Percentiles rank a stretch among this genome's conserved stretches.
These are phyloP conservation scores for Siniperca knerii DNA, from an alignment of 2,113 vertebrate genomes.

Conservation along the genomic window DNA sequence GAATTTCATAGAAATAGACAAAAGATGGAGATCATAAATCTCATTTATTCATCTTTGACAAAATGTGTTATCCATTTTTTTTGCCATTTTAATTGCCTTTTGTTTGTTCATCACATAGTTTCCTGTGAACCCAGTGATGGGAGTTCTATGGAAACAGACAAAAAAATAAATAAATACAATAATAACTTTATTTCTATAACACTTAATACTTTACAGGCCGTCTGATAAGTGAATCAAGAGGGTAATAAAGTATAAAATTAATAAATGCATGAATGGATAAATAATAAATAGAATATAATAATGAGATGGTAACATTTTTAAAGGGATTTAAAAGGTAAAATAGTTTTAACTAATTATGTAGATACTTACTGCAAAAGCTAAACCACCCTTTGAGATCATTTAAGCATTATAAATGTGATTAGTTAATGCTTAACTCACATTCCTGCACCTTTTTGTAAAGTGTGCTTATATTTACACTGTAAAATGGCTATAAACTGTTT, in stretches of 20 bases:
- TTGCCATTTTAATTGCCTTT: not conserved
- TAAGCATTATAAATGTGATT: not conserved
- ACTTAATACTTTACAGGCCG: not conserved
- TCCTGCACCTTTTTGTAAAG: not conserved
- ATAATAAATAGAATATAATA: not conserved
- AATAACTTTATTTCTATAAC: not conserved
- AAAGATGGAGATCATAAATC: not conserved
- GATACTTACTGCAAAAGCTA: too few relatives aligned
- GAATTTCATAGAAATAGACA: too few relatives aligned
- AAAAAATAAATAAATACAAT: not conserved
- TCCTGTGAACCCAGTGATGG: not conserved
- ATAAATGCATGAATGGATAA: too few relatives aligned
- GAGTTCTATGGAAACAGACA: not conserved
- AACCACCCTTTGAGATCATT: too few relatives aligned
- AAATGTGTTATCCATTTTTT: not conserved
- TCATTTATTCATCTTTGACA: not conserved
- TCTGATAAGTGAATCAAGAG: not conserved
- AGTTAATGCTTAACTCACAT: not conserved
- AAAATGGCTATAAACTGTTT: not conserved
- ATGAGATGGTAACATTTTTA: not conserved
- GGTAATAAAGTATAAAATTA: not conserved
- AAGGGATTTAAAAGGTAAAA: too few relatives aligned
- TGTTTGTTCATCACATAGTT: not conserved
- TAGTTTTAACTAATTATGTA: too few relatives aligned
- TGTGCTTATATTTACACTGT: too few relatives aligned